phyloP scores from a whole-genome alignment of 2,113 vertebrate species.

The Melanerpes aurifrons region DNA sequence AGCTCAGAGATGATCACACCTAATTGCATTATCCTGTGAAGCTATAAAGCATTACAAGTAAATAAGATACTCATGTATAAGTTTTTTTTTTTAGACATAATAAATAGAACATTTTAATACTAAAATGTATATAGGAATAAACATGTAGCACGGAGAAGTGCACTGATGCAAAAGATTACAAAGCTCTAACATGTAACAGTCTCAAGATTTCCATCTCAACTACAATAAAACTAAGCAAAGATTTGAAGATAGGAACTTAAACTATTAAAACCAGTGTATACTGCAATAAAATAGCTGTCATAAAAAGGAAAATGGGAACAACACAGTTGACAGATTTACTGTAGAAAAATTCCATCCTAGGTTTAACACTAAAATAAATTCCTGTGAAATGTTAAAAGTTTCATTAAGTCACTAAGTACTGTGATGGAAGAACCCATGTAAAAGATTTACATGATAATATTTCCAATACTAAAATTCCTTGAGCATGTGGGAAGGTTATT shows the following conservation, averaged over 20 bases:
- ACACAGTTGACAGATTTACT: slow-evolving; percentile 33
- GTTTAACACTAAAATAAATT: not conserved
- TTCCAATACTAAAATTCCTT: not conserved
- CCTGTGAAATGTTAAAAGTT: slow-evolving; percentile 15
- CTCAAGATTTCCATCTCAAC: not conserved
- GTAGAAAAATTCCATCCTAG: slow-evolving; percentile 11
- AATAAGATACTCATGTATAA: not conserved
- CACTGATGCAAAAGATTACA: not conserved
- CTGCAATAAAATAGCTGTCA: slow-evolving; percentile 35
- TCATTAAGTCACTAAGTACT: not conserved
- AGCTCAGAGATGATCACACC: slow-evolving; percentile 90
- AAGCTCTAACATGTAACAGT: not conserved
- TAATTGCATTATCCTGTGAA: slow-evolving; percentile 94
- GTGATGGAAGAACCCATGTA: not conserved
- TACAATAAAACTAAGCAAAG: slow-evolving; percentile 18
- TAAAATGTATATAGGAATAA: not conserved
- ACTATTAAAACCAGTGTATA: not conserved
- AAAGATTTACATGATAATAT: not conserved
- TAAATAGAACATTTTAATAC: not conserved
- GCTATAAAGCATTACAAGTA: slow-evolving; percentile 74
- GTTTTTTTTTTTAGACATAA: not conserved
- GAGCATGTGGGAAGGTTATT: not conserved
- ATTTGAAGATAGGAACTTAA: slow-evolving; percentile 16
- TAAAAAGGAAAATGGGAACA: slow-evolving; percentile 35
- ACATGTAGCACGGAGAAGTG: not conserved